phyloP scores from a whole-genome alignment of 30 jellyfish, hydroid and myxozoan species.

The Chrysaora quinquecirrha region DNA sequence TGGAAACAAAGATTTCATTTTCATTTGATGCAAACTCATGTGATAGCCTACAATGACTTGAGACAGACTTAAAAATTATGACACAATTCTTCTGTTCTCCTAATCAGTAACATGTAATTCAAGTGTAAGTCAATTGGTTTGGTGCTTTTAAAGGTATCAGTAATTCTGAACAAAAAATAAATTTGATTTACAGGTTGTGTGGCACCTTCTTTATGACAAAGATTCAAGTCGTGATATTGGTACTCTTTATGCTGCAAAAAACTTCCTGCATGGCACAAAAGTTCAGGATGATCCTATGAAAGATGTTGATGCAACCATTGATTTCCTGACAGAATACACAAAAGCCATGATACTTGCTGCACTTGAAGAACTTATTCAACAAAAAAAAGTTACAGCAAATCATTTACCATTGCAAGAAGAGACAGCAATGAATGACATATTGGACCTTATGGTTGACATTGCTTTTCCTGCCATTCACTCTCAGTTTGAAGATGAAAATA shows the following conservation, averaged over 20 bases:
- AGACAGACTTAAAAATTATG: slow-evolving; percentile 14
- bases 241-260: slow-evolving; percentile 25
- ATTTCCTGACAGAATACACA: slow-evolving; percentile 12
- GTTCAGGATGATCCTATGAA: slow-evolving; percentile 35
- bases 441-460: slow-evolving; percentile 5
- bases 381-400: not conserved
- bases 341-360: slow-evolving; percentile 31
- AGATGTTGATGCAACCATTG: slow-evolving; percentile 28
- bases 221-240: slow-evolving; percentile 9
- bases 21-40: slow-evolving; percentile 5
- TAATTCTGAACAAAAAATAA: no score
- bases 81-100: slow-evolving; percentile 11
- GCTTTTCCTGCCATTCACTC: slow-evolving; percentile 15
- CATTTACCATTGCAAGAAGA: not conserved
- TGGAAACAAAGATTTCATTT: not conserved
- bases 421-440: slow-evolving; percentile 14
- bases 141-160: no score
- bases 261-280: slow-evolving; percentile 33
- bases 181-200: slow-evolving; percentile 39
- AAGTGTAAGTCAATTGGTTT: slow-evolving; percentile 12
- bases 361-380: slow-evolving; percentile 8
- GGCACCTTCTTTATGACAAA: slow-evolving; percentile 35
- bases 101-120: slow-evolving; percentile 19
- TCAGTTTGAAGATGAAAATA: slow-evolving; percentile 12
- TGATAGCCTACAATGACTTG: slow-evolving; percentile 11